Conservation (phyloP, 2,797 vertebrate species). For the Ibycter americanus region DNA sequence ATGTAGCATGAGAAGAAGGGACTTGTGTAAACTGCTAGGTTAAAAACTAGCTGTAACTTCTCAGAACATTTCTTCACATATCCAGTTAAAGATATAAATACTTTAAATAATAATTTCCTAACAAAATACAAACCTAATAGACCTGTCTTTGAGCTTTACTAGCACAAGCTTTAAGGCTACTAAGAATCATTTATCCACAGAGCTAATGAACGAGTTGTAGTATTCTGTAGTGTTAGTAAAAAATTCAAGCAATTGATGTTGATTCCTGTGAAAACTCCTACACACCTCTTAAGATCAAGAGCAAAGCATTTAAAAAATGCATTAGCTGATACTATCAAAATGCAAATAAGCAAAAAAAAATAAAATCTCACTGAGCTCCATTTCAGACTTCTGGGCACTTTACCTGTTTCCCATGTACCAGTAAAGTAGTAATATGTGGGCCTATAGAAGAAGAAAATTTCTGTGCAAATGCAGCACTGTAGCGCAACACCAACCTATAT, state of each 20-base stretch:
- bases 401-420: slow-evolving; percentile 99
- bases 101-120: neutral
- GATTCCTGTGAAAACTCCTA: slow-evolving; percentile 32
- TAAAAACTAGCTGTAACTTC: slow-evolving; percentile 6
- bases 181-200: neutral
- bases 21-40: slow-evolving; percentile 1
- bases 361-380: slow-evolving; percentile 63
- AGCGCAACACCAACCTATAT: slow-evolving; percentile 93
- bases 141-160: neutral
- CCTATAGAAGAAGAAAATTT: slow-evolving; percentile 94
- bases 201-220: neutral
- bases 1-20: neutral
- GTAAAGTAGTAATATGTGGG: slow-evolving; percentile 94
- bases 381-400: slow-evolving; percentile 69
- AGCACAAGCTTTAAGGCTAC: neutral
- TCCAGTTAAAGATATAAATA: neutral
- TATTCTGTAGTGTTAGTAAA: slow-evolving; percentile 14
- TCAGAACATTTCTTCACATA: neutral
- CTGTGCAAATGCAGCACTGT: slow-evolving; percentile 88
- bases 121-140: neutral
- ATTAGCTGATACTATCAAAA: slow-evolving; percentile 50
- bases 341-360: slow-evolving; percentile 63
- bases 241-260: slow-evolving; percentile 8
- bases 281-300: slow-evolving; percentile 21
- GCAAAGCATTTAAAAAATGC: slow-evolving; percentile 61